A percentile compares a stretch with the other conserved stretches of the same genome.
Evolutionary conservation across 2,113 vertebrate species (phyloP).

Genomic region (Xiphorhynchus elegans): DNA sequence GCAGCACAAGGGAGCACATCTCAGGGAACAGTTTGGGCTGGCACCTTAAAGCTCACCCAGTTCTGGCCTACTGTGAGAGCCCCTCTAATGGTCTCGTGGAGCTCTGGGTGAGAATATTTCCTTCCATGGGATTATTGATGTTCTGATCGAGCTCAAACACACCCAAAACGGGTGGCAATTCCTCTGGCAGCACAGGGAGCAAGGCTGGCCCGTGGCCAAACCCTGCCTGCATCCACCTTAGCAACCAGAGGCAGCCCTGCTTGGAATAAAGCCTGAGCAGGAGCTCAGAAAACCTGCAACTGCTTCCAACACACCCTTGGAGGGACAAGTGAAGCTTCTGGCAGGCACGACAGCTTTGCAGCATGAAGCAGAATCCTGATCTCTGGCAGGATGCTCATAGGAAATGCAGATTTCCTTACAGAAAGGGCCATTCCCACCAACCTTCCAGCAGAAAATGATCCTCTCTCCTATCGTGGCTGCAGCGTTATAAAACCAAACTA

Average conservation of each 20-base stretch:
- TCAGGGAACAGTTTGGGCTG: neutral
- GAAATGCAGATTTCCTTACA: neutral
- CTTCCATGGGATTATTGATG: neutral
- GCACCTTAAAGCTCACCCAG: neutral
- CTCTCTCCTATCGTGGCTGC: neutral
- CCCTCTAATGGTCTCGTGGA: neutral
- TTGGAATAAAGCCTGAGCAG: neutral
- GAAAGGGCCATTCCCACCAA: neutral
- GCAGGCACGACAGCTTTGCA: neutral
- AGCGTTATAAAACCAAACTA: neutral
- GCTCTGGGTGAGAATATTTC: neutral
- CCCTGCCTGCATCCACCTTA: neutral
- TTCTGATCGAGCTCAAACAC: neutral
- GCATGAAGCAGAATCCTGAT: neutral
- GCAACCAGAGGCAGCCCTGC: neutral
- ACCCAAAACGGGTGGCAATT: neutral
- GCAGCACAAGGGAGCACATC: neutral
- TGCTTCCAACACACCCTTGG: neutral
- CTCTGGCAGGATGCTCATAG: neutral
- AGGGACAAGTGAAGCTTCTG: neutral
- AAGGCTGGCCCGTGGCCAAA: neutral
- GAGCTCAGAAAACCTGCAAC: neutral
- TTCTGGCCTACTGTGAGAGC: neutral
- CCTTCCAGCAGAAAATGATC: neutral
- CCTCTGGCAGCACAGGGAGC: neutral